phyloP scores from a whole-genome alignment of 2,888 invertebrate genomes.

The Atrina japonica region DNA sequence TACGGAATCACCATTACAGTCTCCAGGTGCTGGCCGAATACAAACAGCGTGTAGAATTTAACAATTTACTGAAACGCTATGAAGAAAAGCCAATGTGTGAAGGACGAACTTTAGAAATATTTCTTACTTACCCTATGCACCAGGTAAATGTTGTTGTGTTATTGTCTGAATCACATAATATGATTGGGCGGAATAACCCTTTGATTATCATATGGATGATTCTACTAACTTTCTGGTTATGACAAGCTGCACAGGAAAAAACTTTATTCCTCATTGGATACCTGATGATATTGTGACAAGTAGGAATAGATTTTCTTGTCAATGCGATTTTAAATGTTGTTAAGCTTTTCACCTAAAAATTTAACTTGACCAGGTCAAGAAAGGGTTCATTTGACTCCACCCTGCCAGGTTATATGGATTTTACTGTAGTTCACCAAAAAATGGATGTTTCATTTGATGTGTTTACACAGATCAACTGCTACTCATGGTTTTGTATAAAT shows the following conservation, averaged over 20 bases:
- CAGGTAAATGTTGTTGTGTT: too few species aligned
- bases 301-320: too few species aligned
- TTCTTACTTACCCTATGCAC: slow-evolving; percentile 96
- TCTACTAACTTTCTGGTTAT: too few species aligned
- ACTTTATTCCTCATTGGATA: too few species aligned
- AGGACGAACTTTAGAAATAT: slow-evolving; percentile 91
- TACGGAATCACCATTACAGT: slow-evolving; percentile 95
- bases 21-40: slow-evolving; percentile 93
- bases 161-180: too few species aligned
- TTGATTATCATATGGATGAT: too few species aligned
- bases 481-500: background rate
- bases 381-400: too few species aligned
- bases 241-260: too few species aligned
- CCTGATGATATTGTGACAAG: too few species aligned
- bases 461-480: background rate
- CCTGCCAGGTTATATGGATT: too few species aligned
- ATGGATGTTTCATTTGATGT: background rate
- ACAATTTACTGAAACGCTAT: slow-evolving; percentile 88
- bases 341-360: background rate
- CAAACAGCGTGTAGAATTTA: slow-evolving; percentile 91
- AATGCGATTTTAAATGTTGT: background rate
- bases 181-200: too few species aligned
- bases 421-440: background rate
- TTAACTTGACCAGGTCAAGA: too few species aligned
- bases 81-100: slow-evolving; percentile 93